These are phyloP conservation scores for Anticlea derivata DNA, from an alignment of 2,888 invertebrate genomes.

Conservation along the genomic window DNA sequence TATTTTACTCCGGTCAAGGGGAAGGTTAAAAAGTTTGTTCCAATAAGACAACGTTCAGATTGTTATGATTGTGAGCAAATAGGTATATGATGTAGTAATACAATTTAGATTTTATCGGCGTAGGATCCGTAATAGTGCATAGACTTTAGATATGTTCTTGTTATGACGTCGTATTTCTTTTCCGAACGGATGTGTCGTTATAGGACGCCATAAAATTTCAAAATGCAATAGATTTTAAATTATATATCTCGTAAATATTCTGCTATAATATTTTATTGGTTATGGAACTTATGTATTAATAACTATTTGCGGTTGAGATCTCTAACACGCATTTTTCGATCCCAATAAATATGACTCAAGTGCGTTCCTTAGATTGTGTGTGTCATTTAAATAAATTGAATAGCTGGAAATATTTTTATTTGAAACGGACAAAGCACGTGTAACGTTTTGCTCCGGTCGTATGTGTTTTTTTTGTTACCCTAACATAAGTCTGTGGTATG, in stretches of 20 bases:
- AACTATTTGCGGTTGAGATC: conserved; percentile 29
- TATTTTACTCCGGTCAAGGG: too few species aligned
- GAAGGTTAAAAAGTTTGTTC: too few species aligned
- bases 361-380: background rate
- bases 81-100: conserved; percentile 16
- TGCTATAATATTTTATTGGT: conserved; percentile 41
- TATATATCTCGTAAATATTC: conserved; percentile 42
- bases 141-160: conserved; percentile 29
- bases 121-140: conserved; percentile 23
- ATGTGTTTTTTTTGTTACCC: too few species aligned
- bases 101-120: conserved; percentile 21
- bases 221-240: conserved; percentile 43
- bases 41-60: conserved; percentile 12
- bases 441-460: background rate
- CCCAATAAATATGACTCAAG: conserved; percentile 14
- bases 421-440: background rate
- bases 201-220: conserved; percentile 40
- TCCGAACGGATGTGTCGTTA: conserved; percentile 41
- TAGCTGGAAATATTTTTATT: background rate
- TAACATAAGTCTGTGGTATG: too few species aligned
- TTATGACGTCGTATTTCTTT: conserved; percentile 39
- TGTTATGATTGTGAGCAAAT: conserved; percentile 10
- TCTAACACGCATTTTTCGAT: conserved; percentile 8
- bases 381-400: background rate
- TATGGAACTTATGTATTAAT: conserved; percentile 28